These are phyloP conservation scores for Umimayanthus chanpuru DNA, from an alignment of 92 coral and sea anemone genomes.

Conservation along the genomic window DNA sequence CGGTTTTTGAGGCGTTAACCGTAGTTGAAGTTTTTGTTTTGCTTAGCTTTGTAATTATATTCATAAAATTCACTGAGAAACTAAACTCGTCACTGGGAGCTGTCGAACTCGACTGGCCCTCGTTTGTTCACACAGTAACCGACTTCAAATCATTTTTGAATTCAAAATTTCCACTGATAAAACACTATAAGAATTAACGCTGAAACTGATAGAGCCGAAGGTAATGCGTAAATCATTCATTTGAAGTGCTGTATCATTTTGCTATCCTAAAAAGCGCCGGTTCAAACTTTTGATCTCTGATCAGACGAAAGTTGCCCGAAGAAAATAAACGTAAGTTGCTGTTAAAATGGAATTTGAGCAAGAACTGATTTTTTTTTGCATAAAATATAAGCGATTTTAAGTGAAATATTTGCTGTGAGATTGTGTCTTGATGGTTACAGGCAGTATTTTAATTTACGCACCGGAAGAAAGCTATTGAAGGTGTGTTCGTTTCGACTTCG, in stretches of 20 bases:
- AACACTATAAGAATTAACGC: neutral
- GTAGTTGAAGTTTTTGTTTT: neutral
- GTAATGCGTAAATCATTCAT: neutral
- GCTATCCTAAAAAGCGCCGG: neutral
- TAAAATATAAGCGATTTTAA: neutral
- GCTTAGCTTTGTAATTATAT: neutral
- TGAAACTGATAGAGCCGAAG: neutral
- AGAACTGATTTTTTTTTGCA: neutral
- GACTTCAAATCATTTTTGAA: neutral
- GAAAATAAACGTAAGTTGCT: neutral
- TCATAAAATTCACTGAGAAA: constrained; percentile 14
- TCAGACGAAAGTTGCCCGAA: neutral
- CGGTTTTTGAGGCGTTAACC: constrained; percentile 20
- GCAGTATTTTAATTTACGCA: neutral
- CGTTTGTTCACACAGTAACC: neutral
- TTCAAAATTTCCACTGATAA: neutral
- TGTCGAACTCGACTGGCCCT: neutral
- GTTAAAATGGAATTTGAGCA: neutral
- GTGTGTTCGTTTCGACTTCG: neutral
- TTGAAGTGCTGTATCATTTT: neutral
- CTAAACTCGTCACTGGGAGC: neutral
- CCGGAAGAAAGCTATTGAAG: neutral
- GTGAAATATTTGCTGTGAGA: neutral
- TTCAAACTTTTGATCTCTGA: neutral
- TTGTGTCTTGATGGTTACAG: neutral